Evolutionary conservation across 2,888 invertebrate genomes (phyloP).

Genomic region (Mythimna ferrago): DNA sequence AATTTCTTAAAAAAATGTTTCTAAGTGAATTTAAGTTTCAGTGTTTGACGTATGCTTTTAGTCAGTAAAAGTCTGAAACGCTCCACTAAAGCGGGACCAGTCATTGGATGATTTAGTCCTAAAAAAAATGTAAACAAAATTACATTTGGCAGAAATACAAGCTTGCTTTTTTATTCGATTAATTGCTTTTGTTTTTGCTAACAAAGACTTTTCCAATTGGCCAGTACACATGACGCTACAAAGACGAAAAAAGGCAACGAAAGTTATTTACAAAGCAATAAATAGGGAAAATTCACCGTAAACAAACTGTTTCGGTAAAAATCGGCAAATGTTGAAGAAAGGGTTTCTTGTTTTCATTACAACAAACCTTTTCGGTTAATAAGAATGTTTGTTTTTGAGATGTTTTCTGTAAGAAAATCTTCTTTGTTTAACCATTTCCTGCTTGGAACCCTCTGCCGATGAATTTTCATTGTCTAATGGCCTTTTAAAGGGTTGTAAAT

Average conservation of each 20-base stretch:
- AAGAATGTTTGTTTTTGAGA: slow-evolving; percentile 68
- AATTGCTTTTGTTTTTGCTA: too few species aligned
- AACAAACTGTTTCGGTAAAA: slow-evolving; percentile 63
- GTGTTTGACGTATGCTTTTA: too few species aligned
- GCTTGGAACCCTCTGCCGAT: slow-evolving; percentile 35
- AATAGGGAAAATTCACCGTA: slow-evolving; percentile 60
- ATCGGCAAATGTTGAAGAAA: slow-evolving; percentile 64
- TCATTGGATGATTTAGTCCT: too few species aligned
- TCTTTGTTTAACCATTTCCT: slow-evolving; percentile 62
- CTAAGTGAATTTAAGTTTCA: too few species aligned
- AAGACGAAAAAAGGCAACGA: slow-evolving; percentile 11
- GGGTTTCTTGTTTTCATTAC: slow-evolving; percentile 70
- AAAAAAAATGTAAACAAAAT: too few species aligned
- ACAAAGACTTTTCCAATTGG: slow-evolving; percentile 3
- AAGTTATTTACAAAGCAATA: slow-evolving; percentile 38
- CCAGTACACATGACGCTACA: not conserved
- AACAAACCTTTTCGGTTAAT: slow-evolving; percentile 72
- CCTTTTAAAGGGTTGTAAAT: slow-evolving; percentile 33
- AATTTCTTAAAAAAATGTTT: too few species aligned
- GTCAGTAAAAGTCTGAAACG: too few species aligned
- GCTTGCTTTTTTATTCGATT: too few species aligned
- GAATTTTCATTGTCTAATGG: slow-evolving; percentile 44
- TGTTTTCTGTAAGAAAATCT: slow-evolving; percentile 49
- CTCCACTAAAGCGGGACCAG: too few species aligned
- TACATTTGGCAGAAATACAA: too few species aligned